Base-by-base conservation (phyloP, 2,113 vertebrate species). In the Carettochelys insculpta region DNA sequence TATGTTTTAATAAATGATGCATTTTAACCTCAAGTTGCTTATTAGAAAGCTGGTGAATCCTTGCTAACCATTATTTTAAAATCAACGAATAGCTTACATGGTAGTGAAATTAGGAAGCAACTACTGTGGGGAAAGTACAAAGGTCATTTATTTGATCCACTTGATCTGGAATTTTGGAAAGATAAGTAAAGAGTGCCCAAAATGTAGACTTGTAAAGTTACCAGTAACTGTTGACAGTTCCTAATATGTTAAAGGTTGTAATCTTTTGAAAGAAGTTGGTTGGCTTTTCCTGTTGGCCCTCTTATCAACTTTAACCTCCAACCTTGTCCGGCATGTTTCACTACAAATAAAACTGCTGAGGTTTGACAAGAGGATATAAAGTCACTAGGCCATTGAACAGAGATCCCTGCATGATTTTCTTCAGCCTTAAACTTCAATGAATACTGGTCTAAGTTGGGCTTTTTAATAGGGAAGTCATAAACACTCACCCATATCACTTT, bases 241-340 rank as follows among this genome's bases (percentile, higher is more conserved):
- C 92, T 93, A 93, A 94, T 97, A 98, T 97, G 98, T 97, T 98
- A 97, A 97, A 97, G 97, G 97, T 97, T 98, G 98, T 98, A 99
- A 98, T 98, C 98, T 98, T 98, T 97, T 97, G 97, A 97, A 98
- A 98, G 97, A 98, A 95, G 97, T 97, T 96, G 95, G 97, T 97
- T 97, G 96, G 92, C 96, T 98, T 99, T n/a, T 99, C 98, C 98
- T 98, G 98, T 98, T 98, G 98, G 97, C 98, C 98, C 97, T 98
- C 92, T 94, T 98, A 96, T 99, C 98, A 99, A 99, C 99, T 99
- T 98, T 98, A 98, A 99, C 98, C 98, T 99, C 97, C 98, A 97
- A 99, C 99, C 98, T 98, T 96, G 97, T 95, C 96, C 95, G 13
- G 96, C 97, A 98, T 99, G 98, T 97, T 98, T 99, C 98, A 98